Percentiles rank a stretch among this genome's conserved stretches.
Evolutionary conservation across 2,888 invertebrate genomes (phyloP).

Genomic region (Amiota mariae): DNA sequence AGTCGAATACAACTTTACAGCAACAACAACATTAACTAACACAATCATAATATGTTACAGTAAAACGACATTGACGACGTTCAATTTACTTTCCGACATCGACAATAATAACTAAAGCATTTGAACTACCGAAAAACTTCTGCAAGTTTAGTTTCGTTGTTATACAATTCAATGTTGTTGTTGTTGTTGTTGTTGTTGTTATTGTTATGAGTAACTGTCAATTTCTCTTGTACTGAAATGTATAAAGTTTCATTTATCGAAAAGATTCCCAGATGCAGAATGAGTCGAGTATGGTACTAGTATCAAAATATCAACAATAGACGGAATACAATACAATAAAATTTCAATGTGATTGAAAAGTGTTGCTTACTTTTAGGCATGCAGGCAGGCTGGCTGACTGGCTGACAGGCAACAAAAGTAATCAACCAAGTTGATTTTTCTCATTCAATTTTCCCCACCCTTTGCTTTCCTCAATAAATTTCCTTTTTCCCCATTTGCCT

Average conservation of each 20-base stretch:
- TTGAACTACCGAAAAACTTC: constrained; percentile 24
- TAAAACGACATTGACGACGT: constrained; percentile 15
- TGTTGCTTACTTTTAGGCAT: constrained; percentile 65
- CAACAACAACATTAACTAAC: constrained; percentile 23
- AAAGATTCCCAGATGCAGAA: neutral
- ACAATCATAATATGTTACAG: neutral
- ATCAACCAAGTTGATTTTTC: constrained; percentile 26
- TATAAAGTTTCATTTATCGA: constrained; percentile 37
- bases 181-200: constrained; percentile 19
- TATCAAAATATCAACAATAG: neutral
- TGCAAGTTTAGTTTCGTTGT: constrained; percentile 21
- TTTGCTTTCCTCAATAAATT: neutral
- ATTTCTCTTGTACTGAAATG: constrained; percentile 52
- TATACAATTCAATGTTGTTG: constrained; percentile 2
- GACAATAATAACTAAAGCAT: constrained; percentile 10
- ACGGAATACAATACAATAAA: constrained; percentile 51
- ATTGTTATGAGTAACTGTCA: constrained; percentile 42
- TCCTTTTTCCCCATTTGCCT: constrained; percentile 11
- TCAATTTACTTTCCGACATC: constrained; percentile 30
- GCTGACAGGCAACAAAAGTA: constrained; percentile 41
- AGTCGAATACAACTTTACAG: constrained; percentile 25
- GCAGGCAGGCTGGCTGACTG: constrained; percentile 39
- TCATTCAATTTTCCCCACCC: neutral
- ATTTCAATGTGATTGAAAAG: constrained; percentile 67
- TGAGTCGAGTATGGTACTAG: neutral